Evolutionary conservation across 2,888 invertebrate genomes (phyloP).

Genomic region (Lasioglossum lativentre): DNA sequence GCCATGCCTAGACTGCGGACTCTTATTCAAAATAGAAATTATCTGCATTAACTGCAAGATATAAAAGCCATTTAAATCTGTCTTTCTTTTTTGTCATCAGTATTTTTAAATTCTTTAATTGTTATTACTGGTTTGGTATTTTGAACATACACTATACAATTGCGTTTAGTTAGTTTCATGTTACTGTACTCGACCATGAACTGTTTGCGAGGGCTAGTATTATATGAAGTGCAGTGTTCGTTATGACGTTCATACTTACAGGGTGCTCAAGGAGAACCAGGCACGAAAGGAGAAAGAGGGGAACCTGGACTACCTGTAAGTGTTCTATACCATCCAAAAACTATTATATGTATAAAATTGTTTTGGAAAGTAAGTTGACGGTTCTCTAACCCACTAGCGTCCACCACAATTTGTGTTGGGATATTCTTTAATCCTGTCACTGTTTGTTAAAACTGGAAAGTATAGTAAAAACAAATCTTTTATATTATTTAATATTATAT

Average conservation of each 20-base stretch:
- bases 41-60: background rate
- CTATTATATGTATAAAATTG: background rate
- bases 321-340: conserved; percentile 71
- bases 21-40: background rate
- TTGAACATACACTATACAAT: background rate
- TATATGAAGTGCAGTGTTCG: conserved; percentile 32
- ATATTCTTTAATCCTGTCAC: too few relatives aligned
- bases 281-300: conserved; percentile 96
- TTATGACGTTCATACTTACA: conserved; percentile 82
- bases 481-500: too few relatives aligned
- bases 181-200: background rate
- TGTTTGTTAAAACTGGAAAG: too few relatives aligned
- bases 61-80: too few relatives aligned
- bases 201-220: background rate
- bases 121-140: background rate
- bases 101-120: background rate
- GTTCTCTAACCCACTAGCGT: background rate
- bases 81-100: background rate
- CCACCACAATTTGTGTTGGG: too few relatives aligned
- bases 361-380: background rate
- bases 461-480: too few relatives aligned
- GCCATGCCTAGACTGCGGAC: too few relatives aligned
- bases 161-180: background rate
- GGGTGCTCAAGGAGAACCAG: conserved; percentile 97
- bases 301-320: conserved; percentile 97